phyloP scores from a whole-genome alignment of 2,113 vertebrate genomes.

The Pipra filicauda region DNA sequence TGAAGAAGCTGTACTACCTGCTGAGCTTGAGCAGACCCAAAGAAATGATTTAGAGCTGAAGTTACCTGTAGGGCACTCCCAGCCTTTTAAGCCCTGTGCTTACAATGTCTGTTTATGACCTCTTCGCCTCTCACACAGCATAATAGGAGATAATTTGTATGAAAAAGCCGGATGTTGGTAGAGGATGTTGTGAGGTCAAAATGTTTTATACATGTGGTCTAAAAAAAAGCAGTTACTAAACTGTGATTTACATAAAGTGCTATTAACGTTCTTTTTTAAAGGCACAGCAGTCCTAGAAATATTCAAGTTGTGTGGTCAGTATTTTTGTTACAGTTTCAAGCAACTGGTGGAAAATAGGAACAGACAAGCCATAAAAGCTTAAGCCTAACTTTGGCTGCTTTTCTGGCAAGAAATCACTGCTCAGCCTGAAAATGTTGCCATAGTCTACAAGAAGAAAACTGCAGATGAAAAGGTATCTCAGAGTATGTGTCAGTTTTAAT shows the following conservation, averaged over 20 bases:
- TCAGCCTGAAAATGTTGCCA: conserved; percentile 11
- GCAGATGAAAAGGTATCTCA: background rate
- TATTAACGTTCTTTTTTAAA: background rate
- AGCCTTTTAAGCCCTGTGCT: background rate
- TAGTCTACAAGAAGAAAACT: background rate
- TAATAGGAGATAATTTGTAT: background rate
- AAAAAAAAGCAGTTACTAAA: background rate
- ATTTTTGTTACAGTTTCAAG: conserved; percentile 15
- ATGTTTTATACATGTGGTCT: background rate
- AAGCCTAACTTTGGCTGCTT: conserved; percentile 33
- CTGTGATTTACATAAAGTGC: background rate
- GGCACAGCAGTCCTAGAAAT: background rate
- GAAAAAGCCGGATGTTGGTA: background rate
- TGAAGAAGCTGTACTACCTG: background rate
- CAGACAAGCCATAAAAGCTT: conserved; percentile 21
- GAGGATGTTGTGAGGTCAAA: background rate
- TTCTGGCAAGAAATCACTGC: conserved; percentile 22
- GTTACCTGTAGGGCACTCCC: background rate
- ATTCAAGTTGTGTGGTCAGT: conserved; percentile 42
- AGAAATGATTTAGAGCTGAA: background rate
- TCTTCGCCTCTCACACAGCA: background rate
- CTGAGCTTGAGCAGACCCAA: background rate
- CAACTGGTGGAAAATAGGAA: conserved; percentile 29
- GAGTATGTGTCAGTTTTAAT: background rate
- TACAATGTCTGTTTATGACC: background rate